Conservation (phyloP, 2,113 vertebrate genomes). For the Rattus rattus region DNA sequence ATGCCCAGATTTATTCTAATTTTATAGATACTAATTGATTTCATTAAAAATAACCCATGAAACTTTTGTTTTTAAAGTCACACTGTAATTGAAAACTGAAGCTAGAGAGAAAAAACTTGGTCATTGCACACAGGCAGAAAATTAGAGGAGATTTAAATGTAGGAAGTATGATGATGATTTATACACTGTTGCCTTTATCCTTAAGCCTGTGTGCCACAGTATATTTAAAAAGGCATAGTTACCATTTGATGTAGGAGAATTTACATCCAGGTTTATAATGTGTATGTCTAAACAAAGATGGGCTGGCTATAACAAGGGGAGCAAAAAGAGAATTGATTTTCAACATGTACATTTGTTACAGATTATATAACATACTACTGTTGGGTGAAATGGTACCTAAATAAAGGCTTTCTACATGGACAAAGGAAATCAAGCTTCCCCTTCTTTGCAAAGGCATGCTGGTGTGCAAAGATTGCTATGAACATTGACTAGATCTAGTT, state of each 20-base stretch:
- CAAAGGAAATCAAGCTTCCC: not conserved
- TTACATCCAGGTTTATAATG: not conserved
- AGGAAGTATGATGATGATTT: rapidly evolving
- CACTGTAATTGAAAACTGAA: not conserved
- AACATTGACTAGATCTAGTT: not conserved
- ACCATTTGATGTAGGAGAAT: not conserved
- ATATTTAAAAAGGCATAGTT: not conserved
- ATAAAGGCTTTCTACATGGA: not conserved
- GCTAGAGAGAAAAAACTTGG: not conserved
- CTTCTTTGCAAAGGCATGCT: not conserved
- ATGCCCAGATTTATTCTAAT: not conserved
- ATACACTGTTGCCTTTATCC: not conserved
- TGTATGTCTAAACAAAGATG: not conserved
- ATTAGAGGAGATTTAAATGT: not conserved
- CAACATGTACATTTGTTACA: not conserved
- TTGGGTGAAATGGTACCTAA: not conserved
- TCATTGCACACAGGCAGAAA: not conserved
- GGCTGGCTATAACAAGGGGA: not conserved
- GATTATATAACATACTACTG: not conserved
- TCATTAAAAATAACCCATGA: conserved; percentile 3
- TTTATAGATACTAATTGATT: not conserved
- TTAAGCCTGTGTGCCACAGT: not conserved
- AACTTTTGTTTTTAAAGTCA: not conserved
- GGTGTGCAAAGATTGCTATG: not conserved
- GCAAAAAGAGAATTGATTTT: not conserved